These are phyloP conservation scores for Sula dactylatra DNA, from an alignment of 2,113 vertebrate genomes.

Conservation along the genomic window DNA sequence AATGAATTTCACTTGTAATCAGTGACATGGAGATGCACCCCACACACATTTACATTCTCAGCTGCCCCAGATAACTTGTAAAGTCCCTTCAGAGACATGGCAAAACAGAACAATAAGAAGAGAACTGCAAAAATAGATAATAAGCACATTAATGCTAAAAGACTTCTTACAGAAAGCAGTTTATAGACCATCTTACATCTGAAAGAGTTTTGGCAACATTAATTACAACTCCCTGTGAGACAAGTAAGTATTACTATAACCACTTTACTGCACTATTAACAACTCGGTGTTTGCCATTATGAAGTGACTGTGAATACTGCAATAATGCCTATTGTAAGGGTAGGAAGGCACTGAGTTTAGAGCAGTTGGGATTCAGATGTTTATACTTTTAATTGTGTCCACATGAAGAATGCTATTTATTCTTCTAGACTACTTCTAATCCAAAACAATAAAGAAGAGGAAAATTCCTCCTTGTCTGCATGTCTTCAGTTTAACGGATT, in stretches of 20 bases:
- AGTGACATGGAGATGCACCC: neutral
- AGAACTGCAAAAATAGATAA: neutral
- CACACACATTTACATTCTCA: neutral
- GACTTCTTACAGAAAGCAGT: neutral
- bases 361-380: neutral
- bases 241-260: neutral
- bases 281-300: neutral
- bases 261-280: neutral
- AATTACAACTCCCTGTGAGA: neutral
- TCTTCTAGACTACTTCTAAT: neutral
- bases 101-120: neutral
- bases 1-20: neutral
- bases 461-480: neutral
- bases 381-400: neutral
- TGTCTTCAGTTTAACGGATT: neutral
- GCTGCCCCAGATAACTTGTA: neutral
- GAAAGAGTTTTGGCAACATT: neutral
- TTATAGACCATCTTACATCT: neutral
- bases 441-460: neutral
- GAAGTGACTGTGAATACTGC: neutral
- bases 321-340: neutral
- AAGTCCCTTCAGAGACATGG: neutral
- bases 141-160: neutral
- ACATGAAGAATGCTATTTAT: neutral
- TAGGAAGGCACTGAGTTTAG: neutral